Evolutionary conservation across 2,888 invertebrate genomes (phyloP).

Genomic region (Tenthredo amoena): DNA sequence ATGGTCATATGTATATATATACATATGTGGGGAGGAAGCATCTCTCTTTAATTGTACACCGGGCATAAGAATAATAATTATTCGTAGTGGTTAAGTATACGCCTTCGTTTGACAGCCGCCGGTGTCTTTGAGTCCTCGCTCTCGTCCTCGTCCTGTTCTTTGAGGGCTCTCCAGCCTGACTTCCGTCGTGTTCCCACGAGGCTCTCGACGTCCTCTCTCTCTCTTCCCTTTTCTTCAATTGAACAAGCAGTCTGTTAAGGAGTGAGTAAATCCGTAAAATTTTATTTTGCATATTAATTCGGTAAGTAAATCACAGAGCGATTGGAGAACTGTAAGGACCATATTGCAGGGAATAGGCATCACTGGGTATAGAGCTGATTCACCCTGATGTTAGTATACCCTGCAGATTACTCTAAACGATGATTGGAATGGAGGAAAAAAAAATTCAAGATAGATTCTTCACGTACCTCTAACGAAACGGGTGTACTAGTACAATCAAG

Average conservation of each 20-base stretch:
- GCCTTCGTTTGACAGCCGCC: constrained; percentile 63
- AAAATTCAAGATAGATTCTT: not conserved
- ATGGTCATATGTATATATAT: not conserved
- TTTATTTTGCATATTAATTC: constrained; percentile 66
- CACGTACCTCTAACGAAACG: not conserved
- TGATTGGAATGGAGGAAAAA: not conserved
- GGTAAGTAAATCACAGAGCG: constrained; percentile 30
- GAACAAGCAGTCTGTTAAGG: constrained; percentile 64
- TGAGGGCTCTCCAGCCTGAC: constrained; percentile 52
- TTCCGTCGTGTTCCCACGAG: constrained; percentile 24
- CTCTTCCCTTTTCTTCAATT: constrained; percentile 61
- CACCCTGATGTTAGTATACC: not conserved
- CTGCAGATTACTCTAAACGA: not conserved
- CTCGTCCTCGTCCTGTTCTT: constrained; percentile 54
- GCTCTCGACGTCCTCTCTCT: not conserved
- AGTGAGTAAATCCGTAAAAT: constrained; percentile 61
- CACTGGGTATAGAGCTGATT: not conserved
- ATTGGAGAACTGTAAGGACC: not conserved
- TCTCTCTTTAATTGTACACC: constrained; percentile 63
- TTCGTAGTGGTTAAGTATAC: constrained; percentile 64
- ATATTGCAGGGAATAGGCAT: not conserved
- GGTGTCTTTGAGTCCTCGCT: constrained; percentile 67
- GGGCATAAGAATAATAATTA: constrained; percentile 69
- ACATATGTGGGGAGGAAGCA: not conserved
- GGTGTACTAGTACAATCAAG: constrained; percentile 1